Evolutionary conservation across 1,140 invertebrate genomes (phyloP), one percentile per base, ranked within the genome.

Genomic region (Lepidurus packardi): DNA sequence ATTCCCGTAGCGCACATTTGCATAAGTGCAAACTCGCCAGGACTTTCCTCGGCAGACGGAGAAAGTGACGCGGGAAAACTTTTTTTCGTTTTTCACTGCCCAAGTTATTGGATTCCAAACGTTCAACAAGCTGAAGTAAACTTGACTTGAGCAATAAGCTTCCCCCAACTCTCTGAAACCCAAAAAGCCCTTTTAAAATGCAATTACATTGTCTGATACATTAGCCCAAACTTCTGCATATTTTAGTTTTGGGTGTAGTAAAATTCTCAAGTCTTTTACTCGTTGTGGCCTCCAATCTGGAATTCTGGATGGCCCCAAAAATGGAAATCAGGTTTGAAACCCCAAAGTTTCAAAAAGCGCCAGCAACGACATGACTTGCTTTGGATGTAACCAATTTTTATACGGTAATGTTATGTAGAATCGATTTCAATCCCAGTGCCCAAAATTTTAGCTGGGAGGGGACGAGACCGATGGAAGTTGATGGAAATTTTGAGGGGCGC

Each of bases 401-500:
- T 65, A 11, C 53, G 21, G 13, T 65, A 21, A 65, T 65, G 53
- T 34, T 65, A 65, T 65, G 53, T 65, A 65, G 53, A 65, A 65
- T 65, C 21, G 53, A 21, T 65, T 65, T 65, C 53, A 65, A 65
- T 65, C 53, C 53, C 53, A 65, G 53, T 16, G 6, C 9, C 53
- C 16, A 16, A 16, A 13, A 16, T 65, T 21, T 65, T 65, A 65
- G 21, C 6, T 9, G 53, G 13, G 53, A 21, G 53, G 13, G 13
- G 53, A 21, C 6, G 13, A 21, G 53, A 65, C 53, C 21, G 53
- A 65, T 65, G 53, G 21, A 65, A 65, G 16, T 65, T 65, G 53
- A 65, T 65, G 53, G 53, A 65, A 65, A 65, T 65, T 9, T 65
- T 65, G 53, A 16, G 53, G 53, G 53, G 45, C 8, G 53, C 53